A percentile compares a stretch with the other conserved stretches of the same genome.
These are phyloP conservation scores for Andrena trimmerana DNA, from an alignment of 2,888 invertebrate species.

Conservation along the genomic window DNA sequence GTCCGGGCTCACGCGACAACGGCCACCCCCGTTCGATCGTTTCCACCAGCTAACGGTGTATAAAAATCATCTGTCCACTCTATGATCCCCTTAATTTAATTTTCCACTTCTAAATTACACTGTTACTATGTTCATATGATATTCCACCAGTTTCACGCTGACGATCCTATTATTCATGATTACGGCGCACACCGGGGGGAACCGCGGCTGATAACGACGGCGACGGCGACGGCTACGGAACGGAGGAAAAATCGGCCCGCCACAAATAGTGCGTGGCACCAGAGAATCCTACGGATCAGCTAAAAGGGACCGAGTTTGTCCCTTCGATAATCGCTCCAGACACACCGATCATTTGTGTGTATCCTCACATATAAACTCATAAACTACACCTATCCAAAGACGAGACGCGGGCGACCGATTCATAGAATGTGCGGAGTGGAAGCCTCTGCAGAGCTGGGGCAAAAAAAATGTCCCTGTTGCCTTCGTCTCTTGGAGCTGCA, in stretches of 20 bases:
- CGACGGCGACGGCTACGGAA: neutral
- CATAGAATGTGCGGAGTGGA: slow-evolving; percentile 11
- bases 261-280: neutral
- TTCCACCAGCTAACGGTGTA: slow-evolving; percentile 52
- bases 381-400: slow-evolving; percentile 48
- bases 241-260: slow-evolving; percentile 12
- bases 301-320: slow-evolving; percentile 35
- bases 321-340: slow-evolving; percentile 44
- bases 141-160: slow-evolving; percentile 50
- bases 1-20: slow-evolving; percentile 77
- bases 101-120: slow-evolving; percentile 66
- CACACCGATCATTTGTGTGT: slow-evolving; percentile 58
- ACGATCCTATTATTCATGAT: slow-evolving; percentile 59
- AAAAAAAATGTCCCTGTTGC: neutral
- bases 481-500: neutral
- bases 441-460: neutral
- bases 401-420: slow-evolving; percentile 18
- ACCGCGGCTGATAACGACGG: slow-evolving; percentile 1
- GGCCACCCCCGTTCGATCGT: slow-evolving; percentile 74
- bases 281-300: slow-evolving; percentile 30
- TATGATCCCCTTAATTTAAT: slow-evolving; percentile 58
- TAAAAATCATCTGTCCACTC: slow-evolving; percentile 65
- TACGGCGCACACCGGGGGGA: slow-evolving; percentile 27
- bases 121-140: slow-evolving; percentile 52
- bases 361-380: slow-evolving; percentile 32